Percentiles rank a stretch among this genome's conserved stretches.
phyloP scores from a whole-genome alignment of 1,140 invertebrate species.

The Microplitis mediator region DNA sequence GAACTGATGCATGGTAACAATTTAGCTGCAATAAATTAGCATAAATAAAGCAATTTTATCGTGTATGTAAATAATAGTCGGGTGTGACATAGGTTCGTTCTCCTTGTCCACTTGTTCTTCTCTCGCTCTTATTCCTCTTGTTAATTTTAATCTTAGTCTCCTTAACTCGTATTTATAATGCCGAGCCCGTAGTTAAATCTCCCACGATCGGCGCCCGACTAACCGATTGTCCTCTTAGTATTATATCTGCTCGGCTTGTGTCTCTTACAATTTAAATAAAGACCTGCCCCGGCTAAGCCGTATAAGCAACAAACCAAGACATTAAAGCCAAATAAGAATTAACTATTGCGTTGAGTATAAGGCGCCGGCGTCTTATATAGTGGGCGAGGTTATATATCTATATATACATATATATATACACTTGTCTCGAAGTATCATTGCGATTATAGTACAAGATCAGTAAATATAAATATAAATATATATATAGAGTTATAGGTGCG shows the following conservation, averaged over 20 bases:
- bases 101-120: slow-evolving; percentile 33
- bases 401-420: too few species aligned
- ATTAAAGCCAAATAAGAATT: too few species aligned
- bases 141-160: too few species aligned
- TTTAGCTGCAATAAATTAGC: slow-evolving; percentile 14
- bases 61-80: slow-evolving; percentile 34
- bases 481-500: too few species aligned
- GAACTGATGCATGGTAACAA: not conserved
- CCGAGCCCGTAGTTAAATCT: slow-evolving; percentile 21
- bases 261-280: not conserved
- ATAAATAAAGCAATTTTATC: slow-evolving; percentile 29
- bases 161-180: too few species aligned
- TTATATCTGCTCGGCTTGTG: not conserved
- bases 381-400: slow-evolving; percentile 21
- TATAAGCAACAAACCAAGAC: too few species aligned
- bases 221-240: slow-evolving; percentile 6
- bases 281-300: too few species aligned
- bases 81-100: slow-evolving; percentile 38
- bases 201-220: slow-evolving; percentile 18
- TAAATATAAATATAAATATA: too few species aligned
- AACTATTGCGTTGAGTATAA: too few species aligned
- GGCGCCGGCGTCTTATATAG: slow-evolving; percentile 5
- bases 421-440: too few species aligned
- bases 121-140: slow-evolving; percentile 36
- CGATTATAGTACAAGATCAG: too few species aligned